phyloP scores from a whole-genome alignment of 2,888 invertebrate species.

The Acronicta psi region DNA sequence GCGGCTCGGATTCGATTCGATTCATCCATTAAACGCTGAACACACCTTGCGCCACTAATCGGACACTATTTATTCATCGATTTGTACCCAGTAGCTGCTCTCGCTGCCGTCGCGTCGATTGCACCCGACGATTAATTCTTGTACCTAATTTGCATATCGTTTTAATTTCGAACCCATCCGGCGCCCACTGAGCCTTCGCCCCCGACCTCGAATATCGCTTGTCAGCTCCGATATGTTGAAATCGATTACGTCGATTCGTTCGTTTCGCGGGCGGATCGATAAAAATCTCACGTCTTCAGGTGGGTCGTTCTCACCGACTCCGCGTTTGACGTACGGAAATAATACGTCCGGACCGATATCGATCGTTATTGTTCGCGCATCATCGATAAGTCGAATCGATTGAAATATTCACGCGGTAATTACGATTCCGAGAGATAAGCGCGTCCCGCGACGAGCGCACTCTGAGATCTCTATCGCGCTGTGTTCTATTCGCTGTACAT shows the following conservation, averaged over 20 bases:
- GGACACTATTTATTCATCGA: conserved; percentile 85
- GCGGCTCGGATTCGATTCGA: conserved; percentile 72
- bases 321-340: conserved; percentile 79
- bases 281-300: conserved; percentile 73
- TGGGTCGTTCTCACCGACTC: conserved; percentile 68
- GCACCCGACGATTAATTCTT: conserved; percentile 82
- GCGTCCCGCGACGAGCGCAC: conserved; percentile 66
- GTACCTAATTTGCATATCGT: conserved; percentile 84
- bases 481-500: conserved; percentile 73
- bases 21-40: conserved; percentile 77
- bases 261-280: conserved; percentile 76
- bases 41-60: conserved; percentile 81
- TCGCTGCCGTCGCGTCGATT: conserved; percentile 81
- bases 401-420: conserved; percentile 86
- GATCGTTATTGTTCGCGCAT: conserved; percentile 82
- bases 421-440: conserved; percentile 82
- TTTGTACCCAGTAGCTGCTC: conserved; percentile 82
- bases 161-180: conserved; percentile 86
- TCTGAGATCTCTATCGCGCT: conserved; percentile 70
- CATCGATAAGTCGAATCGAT: conserved; percentile 81
- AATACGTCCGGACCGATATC: conserved; percentile 75
- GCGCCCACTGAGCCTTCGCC: conserved; percentile 82
- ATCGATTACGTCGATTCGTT: conserved; percentile 81
- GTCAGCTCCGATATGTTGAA: conserved; percentile 82
- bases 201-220: conserved; percentile 81